A percentile compares a stretch with the other conserved stretches of the same genome.
Conservation (phyloP, 2,888 invertebrate genomes). For the Lasioglossum morio region DNA sequence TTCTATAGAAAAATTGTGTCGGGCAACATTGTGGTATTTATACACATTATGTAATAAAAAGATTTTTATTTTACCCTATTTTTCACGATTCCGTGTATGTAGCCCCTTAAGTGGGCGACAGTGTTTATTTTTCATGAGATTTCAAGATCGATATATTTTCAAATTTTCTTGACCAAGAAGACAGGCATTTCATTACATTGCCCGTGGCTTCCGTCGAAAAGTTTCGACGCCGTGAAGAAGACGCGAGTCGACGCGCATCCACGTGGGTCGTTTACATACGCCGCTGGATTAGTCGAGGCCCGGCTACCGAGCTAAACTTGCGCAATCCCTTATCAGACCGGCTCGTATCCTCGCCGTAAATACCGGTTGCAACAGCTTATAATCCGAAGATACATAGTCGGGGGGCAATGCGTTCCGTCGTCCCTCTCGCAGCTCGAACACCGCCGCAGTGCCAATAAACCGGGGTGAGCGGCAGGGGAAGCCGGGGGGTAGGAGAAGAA, state of each 20-base stretch:
- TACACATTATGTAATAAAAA: neutral
- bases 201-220: neutral
- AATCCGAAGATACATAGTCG: slow-evolving; percentile 76
- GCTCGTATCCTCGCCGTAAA: slow-evolving; percentile 74
- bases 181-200: neutral
- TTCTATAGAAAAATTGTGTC: neutral
- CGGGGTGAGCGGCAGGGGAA: neutral
- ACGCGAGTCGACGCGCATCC: slow-evolving; percentile 26
- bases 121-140: neutral
- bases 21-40: neutral
- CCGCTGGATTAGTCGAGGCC: slow-evolving; percentile 66
- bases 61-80: neutral
- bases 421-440: slow-evolving; percentile 32
- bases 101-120: neutral
- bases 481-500: neutral
- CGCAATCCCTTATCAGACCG: slow-evolving; percentile 76
- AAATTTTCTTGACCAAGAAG: neutral
- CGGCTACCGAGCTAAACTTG: slow-evolving; percentile 75
- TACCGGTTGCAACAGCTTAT: slow-evolving; percentile 78
- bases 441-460: slow-evolving; percentile 21
- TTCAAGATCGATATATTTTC: neutral
- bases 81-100: neutral
- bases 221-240: neutral
- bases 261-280: slow-evolving; percentile 68
- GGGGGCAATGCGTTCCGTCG: slow-evolving; percentile 44